A percentile compares a stretch with the other conserved stretches of the same genome.
These are phyloP conservation scores for Syrphus vitripennis DNA, from an alignment of 2,888 invertebrate genomes.

Conservation along the genomic window DNA sequence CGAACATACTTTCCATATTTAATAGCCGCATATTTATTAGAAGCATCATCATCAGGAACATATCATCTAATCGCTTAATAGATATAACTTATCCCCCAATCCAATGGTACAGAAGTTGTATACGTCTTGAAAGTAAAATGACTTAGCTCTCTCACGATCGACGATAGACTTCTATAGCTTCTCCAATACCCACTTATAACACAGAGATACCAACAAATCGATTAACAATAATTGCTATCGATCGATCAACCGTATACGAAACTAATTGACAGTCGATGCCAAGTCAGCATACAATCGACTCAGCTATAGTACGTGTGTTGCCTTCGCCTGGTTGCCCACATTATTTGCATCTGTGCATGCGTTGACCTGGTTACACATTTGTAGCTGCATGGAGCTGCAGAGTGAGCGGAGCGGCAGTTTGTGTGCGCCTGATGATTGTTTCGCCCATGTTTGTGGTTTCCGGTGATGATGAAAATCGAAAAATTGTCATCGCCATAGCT, in stretches of 20 bases:
- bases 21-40: slow-evolving; percentile 29
- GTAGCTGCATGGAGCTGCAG: no score
- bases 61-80: slow-evolving; percentile 51
- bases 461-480: slow-evolving; percentile 43
- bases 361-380: slow-evolving; percentile 47
- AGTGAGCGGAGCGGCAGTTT: not conserved
- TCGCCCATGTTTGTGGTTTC: slow-evolving; percentile 51
- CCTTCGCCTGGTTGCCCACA: slow-evolving; percentile 39
- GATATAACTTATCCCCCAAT: slow-evolving; percentile 35
- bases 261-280: slow-evolving; percentile 56
- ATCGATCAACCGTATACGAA: slow-evolving; percentile 50
- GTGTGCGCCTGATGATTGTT: not conserved
- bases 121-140: slow-evolving; percentile 56
- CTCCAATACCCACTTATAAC: not conserved
- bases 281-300: not conserved
- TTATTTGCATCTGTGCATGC: slow-evolving; percentile 32
- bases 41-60: slow-evolving; percentile 9
- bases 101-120: slow-evolving; percentile 1
- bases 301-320: not conserved
- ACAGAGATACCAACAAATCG: slow-evolving; percentile 29
- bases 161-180: not conserved
- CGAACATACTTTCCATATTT: slow-evolving; percentile 51
- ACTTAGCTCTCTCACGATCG: not conserved
- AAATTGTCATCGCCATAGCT: slow-evolving; percentile 42
- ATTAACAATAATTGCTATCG: slow-evolving; percentile 54